A percentile compares a stretch with the other conserved stretches of the same genome.
Evolutionary conservation across 2,797 vertebrate genomes (phyloP).

Genomic region (Chrosomus eos): DNA sequence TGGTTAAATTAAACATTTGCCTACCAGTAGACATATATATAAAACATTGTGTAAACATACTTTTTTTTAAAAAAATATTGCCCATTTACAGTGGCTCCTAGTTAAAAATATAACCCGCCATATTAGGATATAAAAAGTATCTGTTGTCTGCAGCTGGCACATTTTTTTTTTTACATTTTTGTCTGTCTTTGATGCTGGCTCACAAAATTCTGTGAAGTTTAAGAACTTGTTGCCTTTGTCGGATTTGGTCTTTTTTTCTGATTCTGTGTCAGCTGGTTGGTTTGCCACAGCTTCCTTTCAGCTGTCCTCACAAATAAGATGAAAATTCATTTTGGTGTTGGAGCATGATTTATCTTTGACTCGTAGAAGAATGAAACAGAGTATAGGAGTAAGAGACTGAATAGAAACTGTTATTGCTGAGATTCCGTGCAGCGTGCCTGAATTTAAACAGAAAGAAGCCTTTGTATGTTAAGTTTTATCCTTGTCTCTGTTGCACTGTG

Average conservation of each 20-base stretch:
- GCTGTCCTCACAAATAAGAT: conserved; percentile 38
- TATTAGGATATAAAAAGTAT: background rate
- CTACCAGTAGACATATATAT: background rate
- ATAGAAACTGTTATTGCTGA: conserved; percentile 18
- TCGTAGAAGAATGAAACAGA: conserved; percentile 4
- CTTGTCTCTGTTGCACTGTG: conserved; percentile 28
- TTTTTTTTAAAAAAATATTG: background rate
- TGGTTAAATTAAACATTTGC: background rate
- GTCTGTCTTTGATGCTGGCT: conserved; percentile 24
- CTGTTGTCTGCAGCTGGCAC: conserved; percentile 6
- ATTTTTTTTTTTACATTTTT: background rate
- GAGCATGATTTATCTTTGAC: conserved; percentile 11
- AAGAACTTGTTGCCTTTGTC: conserved; percentile 31
- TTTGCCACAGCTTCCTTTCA: conserved; percentile 36
- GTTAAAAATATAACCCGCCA: background rate
- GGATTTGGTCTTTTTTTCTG: conserved; percentile 17
- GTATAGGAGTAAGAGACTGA: background rate
- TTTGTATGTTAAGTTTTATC: conserved; percentile 43
- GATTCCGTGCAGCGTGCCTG: conserved; percentile 18
- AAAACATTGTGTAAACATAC: background rate
- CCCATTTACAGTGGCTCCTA: background rate
- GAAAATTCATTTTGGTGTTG: conserved; percentile 32
- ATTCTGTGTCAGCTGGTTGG: conserved; percentile 8
- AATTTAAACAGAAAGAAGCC: conserved; percentile 22
- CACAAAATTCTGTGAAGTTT: conserved; percentile 36